These are phyloP conservation scores for Baryphthengus martii DNA, from an alignment of 2,113 vertebrate species.

Conservation along the genomic window DNA sequence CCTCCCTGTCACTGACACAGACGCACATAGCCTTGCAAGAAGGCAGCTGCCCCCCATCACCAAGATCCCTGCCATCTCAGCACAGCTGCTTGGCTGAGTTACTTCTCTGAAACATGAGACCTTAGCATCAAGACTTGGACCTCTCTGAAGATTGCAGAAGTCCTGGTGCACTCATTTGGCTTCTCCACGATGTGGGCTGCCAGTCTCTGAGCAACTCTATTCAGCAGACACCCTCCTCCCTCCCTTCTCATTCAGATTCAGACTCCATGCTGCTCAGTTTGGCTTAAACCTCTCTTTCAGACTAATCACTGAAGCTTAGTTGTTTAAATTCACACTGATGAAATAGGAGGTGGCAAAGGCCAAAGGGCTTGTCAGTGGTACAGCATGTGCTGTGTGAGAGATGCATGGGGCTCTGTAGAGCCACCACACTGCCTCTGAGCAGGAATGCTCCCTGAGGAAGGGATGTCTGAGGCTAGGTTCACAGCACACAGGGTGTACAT, in stretches of 20 bases:
- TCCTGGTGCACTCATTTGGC: background rate
- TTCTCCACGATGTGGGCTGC: background rate
- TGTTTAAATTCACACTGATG: background rate
- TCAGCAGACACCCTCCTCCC: background rate
- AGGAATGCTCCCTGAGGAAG: background rate
- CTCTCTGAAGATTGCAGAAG: background rate
- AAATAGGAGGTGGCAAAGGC: background rate
- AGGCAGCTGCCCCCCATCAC: background rate
- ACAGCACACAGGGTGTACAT: background rate
- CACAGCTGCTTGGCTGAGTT: background rate
- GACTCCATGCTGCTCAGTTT: background rate
- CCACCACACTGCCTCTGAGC: background rate
- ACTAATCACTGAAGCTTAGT: background rate
- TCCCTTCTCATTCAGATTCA: background rate
- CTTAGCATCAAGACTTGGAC: background rate
- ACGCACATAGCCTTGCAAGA: accelerated
- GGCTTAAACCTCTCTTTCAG: background rate
- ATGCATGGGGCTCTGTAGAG: background rate
- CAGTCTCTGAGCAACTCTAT: background rate
- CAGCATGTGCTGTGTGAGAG: background rate
- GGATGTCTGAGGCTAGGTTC: background rate
- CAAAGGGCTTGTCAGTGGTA: background rate
- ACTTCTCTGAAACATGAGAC: background rate
- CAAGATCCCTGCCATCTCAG: background rate
- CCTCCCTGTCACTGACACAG: accelerated